A percentile compares a stretch with the other conserved stretches of the same genome.
These are phyloP conservation scores for Listronotus oregonensis DNA, from an alignment of 1,140 invertebrate species.

Conservation along the genomic window DNA sequence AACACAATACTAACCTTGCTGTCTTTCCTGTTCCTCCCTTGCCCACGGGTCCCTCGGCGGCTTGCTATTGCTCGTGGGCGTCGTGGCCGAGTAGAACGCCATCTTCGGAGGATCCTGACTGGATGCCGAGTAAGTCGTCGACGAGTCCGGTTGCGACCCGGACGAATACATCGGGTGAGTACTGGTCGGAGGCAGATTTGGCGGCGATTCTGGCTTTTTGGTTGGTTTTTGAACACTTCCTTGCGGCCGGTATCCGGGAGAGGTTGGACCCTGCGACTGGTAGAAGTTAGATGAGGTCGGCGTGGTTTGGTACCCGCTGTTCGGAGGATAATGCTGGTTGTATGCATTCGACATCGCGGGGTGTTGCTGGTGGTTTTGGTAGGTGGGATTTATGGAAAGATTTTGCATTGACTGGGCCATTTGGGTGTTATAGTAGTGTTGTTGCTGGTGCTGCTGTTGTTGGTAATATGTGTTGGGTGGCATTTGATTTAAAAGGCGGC, in stretches of 20 bases:
- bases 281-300: conserved; percentile 17
- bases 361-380: conserved; percentile 40
- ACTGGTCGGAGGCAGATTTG: conserved; percentile 72
- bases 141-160: not conserved
- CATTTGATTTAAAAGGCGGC: conserved; percentile 31
- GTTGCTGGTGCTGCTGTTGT: conserved; percentile 43
- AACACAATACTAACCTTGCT: conserved; percentile 59
- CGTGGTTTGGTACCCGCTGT: conserved; percentile 42
- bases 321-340: conserved; percentile 51
- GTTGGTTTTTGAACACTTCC: conserved; percentile 56
- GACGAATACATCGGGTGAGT: conserved; percentile 73
- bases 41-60: conserved; percentile 79
- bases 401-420: conserved; percentile 54
- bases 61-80: conserved; percentile 50
- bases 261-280: conserved; percentile 58
- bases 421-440: conserved; percentile 43
- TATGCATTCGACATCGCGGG: conserved; percentile 44
- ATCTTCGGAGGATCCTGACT: conserved; percentile 76
- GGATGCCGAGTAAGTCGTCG: conserved; percentile 64
- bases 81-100: conserved; percentile 66
- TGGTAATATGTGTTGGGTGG: conserved; percentile 25
- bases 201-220: conserved; percentile 60
- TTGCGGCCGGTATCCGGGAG: conserved; percentile 56
- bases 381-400: conserved; percentile 43
- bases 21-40: conserved; percentile 84